Conservation (phyloP, 2,888 invertebrate species). For the Eulithis testata region DNA sequence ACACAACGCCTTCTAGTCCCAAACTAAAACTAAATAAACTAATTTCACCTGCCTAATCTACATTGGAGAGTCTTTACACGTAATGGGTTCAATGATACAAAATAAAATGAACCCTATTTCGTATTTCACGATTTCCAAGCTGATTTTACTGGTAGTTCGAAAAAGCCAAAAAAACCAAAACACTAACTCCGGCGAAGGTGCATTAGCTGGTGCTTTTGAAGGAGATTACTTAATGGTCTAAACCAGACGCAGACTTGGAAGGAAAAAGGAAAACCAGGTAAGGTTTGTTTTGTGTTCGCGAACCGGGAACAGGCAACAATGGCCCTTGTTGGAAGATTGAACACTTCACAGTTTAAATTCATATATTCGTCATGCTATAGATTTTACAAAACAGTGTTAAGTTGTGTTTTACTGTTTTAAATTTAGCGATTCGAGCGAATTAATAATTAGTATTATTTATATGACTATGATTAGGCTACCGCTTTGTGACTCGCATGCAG, state of each 20-base stretch:
- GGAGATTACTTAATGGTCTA: constrained; percentile 64
- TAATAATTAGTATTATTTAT: no score
- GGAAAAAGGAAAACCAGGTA: constrained; percentile 48
- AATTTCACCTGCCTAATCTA: no score
- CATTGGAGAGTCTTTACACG: no score
- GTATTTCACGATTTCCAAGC: background rate
- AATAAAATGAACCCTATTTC: background rate
- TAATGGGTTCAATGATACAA: background rate
- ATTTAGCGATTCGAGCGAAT: no score
- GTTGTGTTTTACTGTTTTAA: no score
- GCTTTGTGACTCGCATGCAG: no score
- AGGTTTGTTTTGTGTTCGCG: constrained; percentile 54
- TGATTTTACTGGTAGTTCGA: constrained; percentile 8
- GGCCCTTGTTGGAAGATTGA: constrained; percentile 34
- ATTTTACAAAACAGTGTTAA: background rate
- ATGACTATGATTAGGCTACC: no score
- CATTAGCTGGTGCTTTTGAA: constrained; percentile 61
- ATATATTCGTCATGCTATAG: constrained; percentile 5
- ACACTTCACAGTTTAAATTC: constrained; percentile 22
- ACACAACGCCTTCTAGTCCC: no score
- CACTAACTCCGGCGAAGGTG: constrained; percentile 53
- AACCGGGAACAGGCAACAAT: constrained; percentile 46
- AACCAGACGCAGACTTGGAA: constrained; percentile 55
- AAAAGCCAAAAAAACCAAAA: constrained; percentile 41
- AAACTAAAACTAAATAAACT: no score